Evolutionary conservation across 2,888 invertebrate species (phyloP).

Genomic region (Brachyptera risi): DNA sequence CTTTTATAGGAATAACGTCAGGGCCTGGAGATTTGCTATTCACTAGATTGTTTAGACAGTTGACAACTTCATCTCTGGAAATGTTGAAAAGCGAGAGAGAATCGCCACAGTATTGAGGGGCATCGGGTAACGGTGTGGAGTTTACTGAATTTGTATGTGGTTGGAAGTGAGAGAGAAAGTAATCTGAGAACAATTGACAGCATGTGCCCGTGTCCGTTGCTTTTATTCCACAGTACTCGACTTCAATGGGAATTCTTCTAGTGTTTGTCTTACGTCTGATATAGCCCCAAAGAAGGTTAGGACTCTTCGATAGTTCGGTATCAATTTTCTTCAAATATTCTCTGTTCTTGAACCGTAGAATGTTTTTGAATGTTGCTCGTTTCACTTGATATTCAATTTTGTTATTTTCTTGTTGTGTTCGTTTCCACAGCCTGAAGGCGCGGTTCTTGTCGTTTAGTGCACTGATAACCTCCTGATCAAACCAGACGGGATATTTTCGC

Average conservation of each 20-base stretch:
- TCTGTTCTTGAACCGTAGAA: background rate
- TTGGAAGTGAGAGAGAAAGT: background rate
- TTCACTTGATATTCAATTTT: background rate
- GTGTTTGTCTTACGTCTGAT: background rate
- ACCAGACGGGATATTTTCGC: background rate
- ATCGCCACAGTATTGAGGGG: background rate
- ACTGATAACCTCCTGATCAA: background rate
- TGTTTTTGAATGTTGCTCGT: background rate
- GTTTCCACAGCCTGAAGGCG: background rate
- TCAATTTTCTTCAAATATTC: background rate
- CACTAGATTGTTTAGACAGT: background rate
- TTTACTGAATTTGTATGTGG: background rate
- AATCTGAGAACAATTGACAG: background rate
- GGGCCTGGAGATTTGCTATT: slow-evolving; percentile 2
- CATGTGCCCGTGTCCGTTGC: background rate
- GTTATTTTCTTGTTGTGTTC: background rate
- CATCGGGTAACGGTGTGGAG: background rate
- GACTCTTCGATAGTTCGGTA: background rate
- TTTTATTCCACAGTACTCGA: background rate
- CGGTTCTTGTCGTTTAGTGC: slow-evolving; percentile 4
- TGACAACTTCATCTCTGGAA: background rate
- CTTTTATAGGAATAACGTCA: background rate
- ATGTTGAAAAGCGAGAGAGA: background rate
- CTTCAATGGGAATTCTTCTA: slow-evolving; percentile 1
- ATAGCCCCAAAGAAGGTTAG: background rate